Conservation (phyloP, 30 jellyfish, hydroid and myxozoan genomes). For the Clytia hemisphaerica region DNA sequence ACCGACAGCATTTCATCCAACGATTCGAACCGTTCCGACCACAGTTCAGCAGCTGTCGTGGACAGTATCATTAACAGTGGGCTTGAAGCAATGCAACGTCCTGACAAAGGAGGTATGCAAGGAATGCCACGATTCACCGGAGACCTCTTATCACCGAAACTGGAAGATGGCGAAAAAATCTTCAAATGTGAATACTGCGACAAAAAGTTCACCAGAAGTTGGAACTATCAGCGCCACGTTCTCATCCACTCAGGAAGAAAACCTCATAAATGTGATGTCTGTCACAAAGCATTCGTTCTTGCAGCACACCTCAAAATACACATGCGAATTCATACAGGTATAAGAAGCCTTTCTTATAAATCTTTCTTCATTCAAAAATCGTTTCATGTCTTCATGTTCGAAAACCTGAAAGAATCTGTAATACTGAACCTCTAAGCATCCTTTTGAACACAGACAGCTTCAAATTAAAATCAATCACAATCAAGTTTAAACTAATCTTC, state of each 20-base stretch:
- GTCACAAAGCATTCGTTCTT: slow-evolving; percentile 92
- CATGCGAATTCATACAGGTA: slow-evolving; percentile 84
- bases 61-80: slow-evolving; percentile 26
- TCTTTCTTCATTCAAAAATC: too few species aligned
- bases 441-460: background rate
- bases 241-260: slow-evolving; percentile 94
- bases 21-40: slow-evolving; percentile 21
- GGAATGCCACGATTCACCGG: slow-evolving; percentile 5
- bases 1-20: slow-evolving; percentile 29
- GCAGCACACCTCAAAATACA: slow-evolving; percentile 95
- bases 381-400: too few species aligned
- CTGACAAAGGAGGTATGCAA: too few species aligned
- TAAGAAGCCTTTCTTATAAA: background rate
- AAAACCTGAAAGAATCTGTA: too few species aligned
- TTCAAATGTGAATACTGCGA: slow-evolving; percentile 80
- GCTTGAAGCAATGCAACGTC: too few species aligned
- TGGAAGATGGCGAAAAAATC: slow-evolving; percentile 69
- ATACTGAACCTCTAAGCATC: too few species aligned
- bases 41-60: slow-evolving; percentile 30
- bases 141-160: slow-evolving; percentile 84
- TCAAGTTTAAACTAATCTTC: background rate
- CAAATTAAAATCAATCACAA: background rate
- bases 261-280: slow-evolving; percentile 94
- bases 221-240: slow-evolving; percentile 98
- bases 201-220: slow-evolving; percentile 77